Evolutionary conservation across 2,797 vertebrate genomes (phyloP), one percentile per base, ranked within the genome.

Genomic region (Acanthurus leucopareius): DNA sequence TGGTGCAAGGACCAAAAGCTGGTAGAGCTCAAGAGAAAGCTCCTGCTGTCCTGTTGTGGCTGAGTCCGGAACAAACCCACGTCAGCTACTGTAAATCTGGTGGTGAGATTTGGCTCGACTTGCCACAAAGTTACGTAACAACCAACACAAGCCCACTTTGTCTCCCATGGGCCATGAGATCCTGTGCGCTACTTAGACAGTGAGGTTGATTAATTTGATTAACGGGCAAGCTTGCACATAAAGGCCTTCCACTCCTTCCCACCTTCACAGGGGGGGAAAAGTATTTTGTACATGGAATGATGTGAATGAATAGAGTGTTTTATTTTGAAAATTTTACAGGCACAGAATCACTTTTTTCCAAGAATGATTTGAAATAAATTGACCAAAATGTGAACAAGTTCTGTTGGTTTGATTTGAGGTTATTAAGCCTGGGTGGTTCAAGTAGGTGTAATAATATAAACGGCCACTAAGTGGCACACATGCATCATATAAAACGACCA

Each of bases 121-220:
- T 10, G 0, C 45, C 44, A 42, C n/a, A 28, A 66, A 51, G 74
- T 92, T 93, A 79, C 15, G 13, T 22, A 92, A 93, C 77, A 19
- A 20, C 73, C 17, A 79, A 83, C 80, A 90, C 82, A 91, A 89
- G 52, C 67, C 32, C 56, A 82, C 87, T 91, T 84, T 91, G 88
- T 92, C 60, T 80, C 57, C 20, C 63, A 56, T 57, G 63, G 69
- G 0, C 42, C 69, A 53, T 44, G 11, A 79, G 67, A 74, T 69
- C 69, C 76, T 77, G 73, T 10, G 0, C 45, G 77, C 63, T 51
- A 32, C 62, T 73, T 47, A 8, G 5, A 66, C 70, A 58, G 67
- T 0, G 25, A 57, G 53, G 25, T 65, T 67, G 71, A 65, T 70
- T 79, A 10, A 83, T 73, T 75, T 70, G 77, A 87, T 84, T 79